Evolutionary conservation across 2,113 vertebrate species (phyloP), one percentile per base, ranked within the genome.

Genomic region (Pollachius pollachius): DNA sequence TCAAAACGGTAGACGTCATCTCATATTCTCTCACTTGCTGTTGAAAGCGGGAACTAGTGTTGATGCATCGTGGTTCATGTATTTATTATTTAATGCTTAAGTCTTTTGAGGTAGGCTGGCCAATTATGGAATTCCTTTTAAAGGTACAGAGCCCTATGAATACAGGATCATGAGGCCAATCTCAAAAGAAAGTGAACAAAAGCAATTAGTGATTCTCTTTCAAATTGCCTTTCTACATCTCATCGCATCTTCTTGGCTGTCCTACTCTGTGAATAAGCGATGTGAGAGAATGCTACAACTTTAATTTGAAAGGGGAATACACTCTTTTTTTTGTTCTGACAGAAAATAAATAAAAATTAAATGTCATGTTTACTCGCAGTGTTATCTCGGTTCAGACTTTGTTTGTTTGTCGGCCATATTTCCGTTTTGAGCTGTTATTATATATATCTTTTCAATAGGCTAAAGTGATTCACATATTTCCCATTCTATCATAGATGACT

Each of bases 51-150:
- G 74, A 78, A 48, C 41, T 48, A 9, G 41, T 71, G 79, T 70
- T 77, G 70, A 70, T 52, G 68, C 66, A 77, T 83, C 78, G 72
- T 72, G 60, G 72, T 71, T 84, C 76, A 77, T 78, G 85, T 71
- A 82, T 81, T 83, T 79, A 82, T 64, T 69, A 75, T 83, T 81
- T 72, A 80, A 19, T 72, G 73, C 76, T 86, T 83, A 87, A 81
- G 71, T 80, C 56, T 37, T 85, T 72, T 81, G 65, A 71, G 71
- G 70, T 21, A 70, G 67, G 75, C 68, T 16, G 17, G 52, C 60
- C 75, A 69, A 67, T 69, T 64, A 81, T 73, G 60, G 65, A 71
- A 75, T 62, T 52, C 66, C 48, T 61, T 87, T 83, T 80, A 72
- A 82, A 84, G 73, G 21, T 74, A 65, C 52, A 74, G 61, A 67